phyloP scores from a whole-genome alignment of 2,797 vertebrate genomes.

The Malacoraja senta region DNA sequence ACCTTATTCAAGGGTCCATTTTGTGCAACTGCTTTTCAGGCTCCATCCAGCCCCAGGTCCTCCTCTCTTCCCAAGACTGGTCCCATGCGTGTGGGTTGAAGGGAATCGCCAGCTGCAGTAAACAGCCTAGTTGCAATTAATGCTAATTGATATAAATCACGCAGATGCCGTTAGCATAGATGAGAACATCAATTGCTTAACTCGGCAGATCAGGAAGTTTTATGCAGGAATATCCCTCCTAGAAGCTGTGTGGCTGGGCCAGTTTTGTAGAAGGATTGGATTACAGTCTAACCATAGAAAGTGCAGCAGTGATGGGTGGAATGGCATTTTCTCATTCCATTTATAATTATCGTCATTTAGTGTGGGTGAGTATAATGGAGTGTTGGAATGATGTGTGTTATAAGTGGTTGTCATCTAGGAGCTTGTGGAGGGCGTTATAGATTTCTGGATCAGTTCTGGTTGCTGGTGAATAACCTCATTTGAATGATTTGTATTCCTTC shows the following conservation, averaged over 20 bases:
- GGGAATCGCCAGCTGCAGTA: too few species aligned
- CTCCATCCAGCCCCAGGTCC: too few species aligned
- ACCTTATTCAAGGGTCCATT: too few species aligned
- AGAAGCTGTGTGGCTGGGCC: background rate
- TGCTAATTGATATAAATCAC: too few species aligned
- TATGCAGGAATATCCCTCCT: background rate
- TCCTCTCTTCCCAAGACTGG: too few species aligned
- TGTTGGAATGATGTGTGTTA: background rate
- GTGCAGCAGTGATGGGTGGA: background rate
- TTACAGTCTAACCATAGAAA: background rate
- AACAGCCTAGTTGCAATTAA: too few species aligned
- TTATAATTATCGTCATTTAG: background rate
- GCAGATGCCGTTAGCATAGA: too few species aligned
- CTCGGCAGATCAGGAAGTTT: background rate
- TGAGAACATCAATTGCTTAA: background rate
- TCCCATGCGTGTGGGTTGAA: too few species aligned
- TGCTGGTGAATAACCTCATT: background rate
- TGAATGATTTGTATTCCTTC: background rate
- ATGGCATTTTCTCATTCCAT: slow-evolving; percentile 6
- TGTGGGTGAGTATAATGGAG: background rate
- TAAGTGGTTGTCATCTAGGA: background rate
- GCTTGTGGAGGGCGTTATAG: background rate
- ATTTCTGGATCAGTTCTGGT: background rate
- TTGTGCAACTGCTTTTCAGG: too few species aligned
- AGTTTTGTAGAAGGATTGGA: background rate